Conservation (phyloP, 2,797 vertebrate species). For the Emydoidea blandingii region DNA sequence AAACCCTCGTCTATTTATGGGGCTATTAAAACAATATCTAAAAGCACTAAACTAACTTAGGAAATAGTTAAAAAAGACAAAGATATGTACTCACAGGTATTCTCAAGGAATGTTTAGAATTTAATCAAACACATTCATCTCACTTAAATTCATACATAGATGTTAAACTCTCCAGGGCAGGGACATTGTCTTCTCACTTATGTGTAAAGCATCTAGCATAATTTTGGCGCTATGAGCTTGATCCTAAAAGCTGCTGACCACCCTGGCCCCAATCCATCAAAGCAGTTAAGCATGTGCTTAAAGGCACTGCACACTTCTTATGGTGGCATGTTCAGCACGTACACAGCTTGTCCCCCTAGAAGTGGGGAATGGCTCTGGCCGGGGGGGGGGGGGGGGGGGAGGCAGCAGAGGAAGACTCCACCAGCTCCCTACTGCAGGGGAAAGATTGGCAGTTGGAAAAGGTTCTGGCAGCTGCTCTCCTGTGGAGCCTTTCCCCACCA, state of each 20-base stretch:
- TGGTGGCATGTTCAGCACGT: not conserved
- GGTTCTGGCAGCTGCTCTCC: too few species aligned
- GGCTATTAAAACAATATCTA: conserved; percentile 67
- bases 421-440: not conserved
- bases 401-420: not conserved
- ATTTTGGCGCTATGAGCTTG: conserved; percentile 27
- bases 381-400: not conserved
- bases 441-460: too few species aligned
- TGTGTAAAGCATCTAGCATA: not conserved
- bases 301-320: not conserved
- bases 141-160: conserved; percentile 16
- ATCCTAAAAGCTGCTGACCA: conserved; percentile 43
- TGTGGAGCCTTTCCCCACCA: not conserved
- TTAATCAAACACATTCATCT: conserved; percentile 46
- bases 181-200: conserved; percentile 44
- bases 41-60: conserved; percentile 40
- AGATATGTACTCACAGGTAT: conserved; percentile 16
- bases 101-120: conserved; percentile 1
- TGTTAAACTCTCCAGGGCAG: conserved; percentile 52
- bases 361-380: not conserved
- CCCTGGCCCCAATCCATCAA: conserved; percentile 24
- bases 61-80: conserved; percentile 44
- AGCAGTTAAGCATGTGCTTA: conserved; percentile 21
- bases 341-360: not conserved
- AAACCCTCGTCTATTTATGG: conserved; percentile 36